These are phyloP conservation scores for Mythimna impura DNA, from an alignment of 2,888 invertebrate genomes.

Conservation along the genomic window DNA sequence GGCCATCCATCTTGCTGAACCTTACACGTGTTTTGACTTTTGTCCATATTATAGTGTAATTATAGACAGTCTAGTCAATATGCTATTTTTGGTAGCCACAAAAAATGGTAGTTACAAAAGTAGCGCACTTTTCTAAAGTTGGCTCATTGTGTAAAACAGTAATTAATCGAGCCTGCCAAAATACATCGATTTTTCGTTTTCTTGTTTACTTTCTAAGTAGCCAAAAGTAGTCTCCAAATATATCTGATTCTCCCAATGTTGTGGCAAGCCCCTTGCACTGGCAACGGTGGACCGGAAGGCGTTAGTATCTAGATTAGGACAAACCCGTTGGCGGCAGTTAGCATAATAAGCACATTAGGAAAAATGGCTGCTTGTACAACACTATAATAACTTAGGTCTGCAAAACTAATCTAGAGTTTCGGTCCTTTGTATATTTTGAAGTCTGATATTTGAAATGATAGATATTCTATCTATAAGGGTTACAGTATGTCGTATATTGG, in stretches of 20 bases:
- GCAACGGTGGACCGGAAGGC: constrained; percentile 52
- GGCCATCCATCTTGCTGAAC: constrained; percentile 21
- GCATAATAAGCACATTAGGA: constrained; percentile 63
- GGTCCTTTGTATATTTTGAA: background rate
- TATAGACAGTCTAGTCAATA: constrained; percentile 5
- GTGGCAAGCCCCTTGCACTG: constrained; percentile 35
- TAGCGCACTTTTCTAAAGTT: constrained; percentile 13
- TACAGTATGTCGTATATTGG: background rate
- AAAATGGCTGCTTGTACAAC: constrained; percentile 41
- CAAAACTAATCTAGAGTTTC: constrained; percentile 28
- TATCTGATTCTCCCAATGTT: constrained; percentile 19
- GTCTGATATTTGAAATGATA: background rate
- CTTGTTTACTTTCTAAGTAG: constrained; percentile 17
- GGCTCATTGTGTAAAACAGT: constrained; percentile 3
- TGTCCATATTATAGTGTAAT: constrained; percentile 16
- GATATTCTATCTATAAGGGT: background rate
- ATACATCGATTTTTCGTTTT: constrained; percentile 5
- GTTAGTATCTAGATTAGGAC: constrained; percentile 59
- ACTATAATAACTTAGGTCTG: constrained; percentile 28
- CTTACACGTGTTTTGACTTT: constrained; percentile 18
- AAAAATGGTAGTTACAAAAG: constrained; percentile 9
- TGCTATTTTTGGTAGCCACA: constrained; percentile 7
- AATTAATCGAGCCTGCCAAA: constrained; percentile 25
- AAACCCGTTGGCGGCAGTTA: constrained; percentile 61
- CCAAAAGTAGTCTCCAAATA: background rate